Percentiles rank a stretch among this genome's conserved stretches.
These are phyloP conservation scores for Promerops cafer DNA, from an alignment of 2,113 vertebrate genomes.

Conservation along the genomic window DNA sequence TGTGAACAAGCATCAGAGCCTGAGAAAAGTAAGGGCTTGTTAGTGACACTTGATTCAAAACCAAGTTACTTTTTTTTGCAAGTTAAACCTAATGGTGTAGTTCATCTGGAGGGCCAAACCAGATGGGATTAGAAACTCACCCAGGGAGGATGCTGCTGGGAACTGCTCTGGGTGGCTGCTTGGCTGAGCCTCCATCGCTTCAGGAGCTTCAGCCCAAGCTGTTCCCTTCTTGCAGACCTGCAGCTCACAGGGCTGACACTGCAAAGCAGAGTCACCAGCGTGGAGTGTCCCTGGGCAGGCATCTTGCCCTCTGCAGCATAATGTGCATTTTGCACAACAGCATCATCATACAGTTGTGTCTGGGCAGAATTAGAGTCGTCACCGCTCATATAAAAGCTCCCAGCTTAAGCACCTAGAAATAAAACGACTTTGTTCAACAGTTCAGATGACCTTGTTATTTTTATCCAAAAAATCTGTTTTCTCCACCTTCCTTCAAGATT, in stretches of 20 bases:
- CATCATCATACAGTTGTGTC: background rate
- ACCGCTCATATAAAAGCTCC: background rate
- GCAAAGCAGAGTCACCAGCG: background rate
- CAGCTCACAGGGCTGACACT: background rate
- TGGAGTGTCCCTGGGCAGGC: background rate
- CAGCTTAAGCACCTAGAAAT: background rate
- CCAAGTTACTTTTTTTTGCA: background rate
- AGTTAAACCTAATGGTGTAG: background rate
- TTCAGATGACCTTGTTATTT: background rate
- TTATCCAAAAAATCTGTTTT: background rate
- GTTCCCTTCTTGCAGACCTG: background rate
- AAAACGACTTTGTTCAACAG: background rate
- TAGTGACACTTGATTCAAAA: background rate
- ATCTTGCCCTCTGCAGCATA: background rate
- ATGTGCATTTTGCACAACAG: fast-evolving
- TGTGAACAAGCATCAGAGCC: background rate
- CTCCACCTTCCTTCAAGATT: background rate
- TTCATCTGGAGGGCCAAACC: background rate
- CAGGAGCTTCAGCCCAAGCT: background rate
- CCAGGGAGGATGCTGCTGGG: background rate
- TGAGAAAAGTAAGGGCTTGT: background rate
- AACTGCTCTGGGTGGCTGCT: background rate
- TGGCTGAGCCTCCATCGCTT: fast-evolving
- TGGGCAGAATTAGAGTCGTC: background rate
- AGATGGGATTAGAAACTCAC: background rate